Base-by-base conservation (phyloP, 1,140 invertebrate genomes). In the Vanessa tameamea region DNA sequence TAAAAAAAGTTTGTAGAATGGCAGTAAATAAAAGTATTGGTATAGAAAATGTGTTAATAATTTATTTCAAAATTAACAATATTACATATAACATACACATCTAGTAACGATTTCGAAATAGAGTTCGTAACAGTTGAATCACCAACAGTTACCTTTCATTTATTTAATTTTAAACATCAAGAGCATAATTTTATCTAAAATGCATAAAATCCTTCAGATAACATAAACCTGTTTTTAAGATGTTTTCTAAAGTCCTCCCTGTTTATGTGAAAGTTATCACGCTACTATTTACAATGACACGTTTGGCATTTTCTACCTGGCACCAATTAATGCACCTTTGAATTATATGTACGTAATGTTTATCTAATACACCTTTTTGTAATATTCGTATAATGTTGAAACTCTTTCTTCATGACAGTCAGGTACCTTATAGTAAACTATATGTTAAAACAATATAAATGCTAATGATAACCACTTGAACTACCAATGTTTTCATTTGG, bases 11-110 rank as follows among this genome's bases (percentile, higher is more conserved):
- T 57, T 68, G 31, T 67, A 73, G 8, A 47, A 48, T 11, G 20
- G 43, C 63, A 68, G 59, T 61, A 63, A 73, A 73, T 61, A 67
- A 68, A 72, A 26, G 47, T 70, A 75, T 78, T 68, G 5, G 16
- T 37, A 23, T 23, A 23, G 16, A 57, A 57, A 57, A 61, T 23
- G 57, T 61, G 31, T 61, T 63, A 78, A 81, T 82, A 82, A 82
- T 81, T 80, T 81, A 82, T 77, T 70, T 75, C 69, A 74, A 73
- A 72, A 79, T 79, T 73, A 81, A 82, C 78, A 83, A 81, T 73
- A 80, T 81, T 77, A 73, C 53, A 47, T 26, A 63, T 15, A n/a
- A 66, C 75, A 68, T 87, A 87, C 85, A 89, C 84, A 88, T 87
- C 78, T 88, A 89, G 77, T 67, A 89, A 88, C 86, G 85, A 85